Percentiles rank a stretch among this genome's conserved stretches.
Evolutionary conservation across 1,140 invertebrate species (phyloP).

Genomic region (Pseudachorutes palmiensis): DNA sequence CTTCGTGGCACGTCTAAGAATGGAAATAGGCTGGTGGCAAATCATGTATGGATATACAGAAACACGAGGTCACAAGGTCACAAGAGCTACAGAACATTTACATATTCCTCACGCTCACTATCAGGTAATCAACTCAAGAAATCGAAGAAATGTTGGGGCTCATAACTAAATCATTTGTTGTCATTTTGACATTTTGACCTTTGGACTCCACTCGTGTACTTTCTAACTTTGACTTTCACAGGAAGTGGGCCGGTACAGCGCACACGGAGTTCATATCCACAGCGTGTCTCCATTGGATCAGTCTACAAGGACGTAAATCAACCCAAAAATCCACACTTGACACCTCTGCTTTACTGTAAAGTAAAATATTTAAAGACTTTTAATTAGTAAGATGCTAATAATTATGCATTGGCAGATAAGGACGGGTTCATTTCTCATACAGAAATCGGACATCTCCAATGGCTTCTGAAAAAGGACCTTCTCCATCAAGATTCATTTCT

Average conservation of each 20-base stretch:
- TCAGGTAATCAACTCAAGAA: too few relatives aligned
- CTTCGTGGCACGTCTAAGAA: too few relatives aligned
- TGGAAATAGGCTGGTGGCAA: not conserved
- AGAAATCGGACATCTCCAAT: constrained; percentile 70
- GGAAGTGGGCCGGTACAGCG: not conserved
- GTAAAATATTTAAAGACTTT: constrained; percentile 41
- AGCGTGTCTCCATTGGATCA: constrained; percentile 62
- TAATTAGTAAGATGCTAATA: constrained; percentile 16
- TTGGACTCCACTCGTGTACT: not conserved
- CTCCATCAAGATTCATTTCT: constrained; percentile 93
- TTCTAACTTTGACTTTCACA: not conserved
- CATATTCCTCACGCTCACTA: too few relatives aligned
- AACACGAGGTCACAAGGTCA: too few relatives aligned
- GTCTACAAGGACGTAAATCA: constrained; percentile 57
- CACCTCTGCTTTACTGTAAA: constrained; percentile 76
- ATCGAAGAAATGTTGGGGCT: too few relatives aligned
- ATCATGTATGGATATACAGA: not conserved
- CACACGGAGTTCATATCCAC: constrained; percentile 14
- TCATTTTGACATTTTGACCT: not conserved
- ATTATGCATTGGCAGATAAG: constrained; percentile 15
- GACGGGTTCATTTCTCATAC: constrained; percentile 55
- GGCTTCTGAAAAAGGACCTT: constrained; percentile 90
- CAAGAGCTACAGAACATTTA: too few relatives aligned
- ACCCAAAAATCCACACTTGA: constrained; percentile 63
- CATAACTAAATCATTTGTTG: not conserved